These are phyloP conservation scores for Arion vulgaris DNA, from an alignment of 1,140 invertebrate genomes.

Conservation along the genomic window DNA sequence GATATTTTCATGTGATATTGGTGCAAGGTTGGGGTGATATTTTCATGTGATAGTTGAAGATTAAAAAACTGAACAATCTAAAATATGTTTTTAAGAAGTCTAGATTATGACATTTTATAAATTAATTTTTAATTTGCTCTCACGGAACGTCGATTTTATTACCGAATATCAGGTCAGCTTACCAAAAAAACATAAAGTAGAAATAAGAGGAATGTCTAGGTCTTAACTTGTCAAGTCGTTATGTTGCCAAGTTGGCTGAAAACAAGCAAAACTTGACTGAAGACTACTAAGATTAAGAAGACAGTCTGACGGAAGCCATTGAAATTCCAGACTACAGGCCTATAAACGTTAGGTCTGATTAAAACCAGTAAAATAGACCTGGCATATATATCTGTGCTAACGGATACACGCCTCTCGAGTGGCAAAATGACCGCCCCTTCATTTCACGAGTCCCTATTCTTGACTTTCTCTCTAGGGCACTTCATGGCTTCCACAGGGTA, in stretches of 20 bases:
- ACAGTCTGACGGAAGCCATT: neutral
- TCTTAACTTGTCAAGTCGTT: too few species aligned
- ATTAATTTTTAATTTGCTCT: too few species aligned
- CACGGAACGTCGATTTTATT: too few species aligned
- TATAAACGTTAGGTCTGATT: neutral
- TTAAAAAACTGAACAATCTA: too few species aligned
- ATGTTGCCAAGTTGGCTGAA: neutral
- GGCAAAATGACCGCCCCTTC: neutral
- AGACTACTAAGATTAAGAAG: neutral
- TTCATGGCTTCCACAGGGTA: neutral
- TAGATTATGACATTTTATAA: too few species aligned
- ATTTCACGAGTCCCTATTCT: neutral
- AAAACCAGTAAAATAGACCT: neutral
- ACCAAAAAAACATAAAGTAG: too few species aligned
- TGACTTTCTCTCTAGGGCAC: neutral
- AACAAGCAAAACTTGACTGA: neutral
- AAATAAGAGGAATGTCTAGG: too few species aligned
- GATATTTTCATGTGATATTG: too few species aligned
- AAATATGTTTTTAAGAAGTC: too few species aligned
- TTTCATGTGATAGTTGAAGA: too few species aligned
- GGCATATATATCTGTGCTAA: neutral
- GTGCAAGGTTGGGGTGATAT: too few species aligned
- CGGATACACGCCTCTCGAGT: neutral
- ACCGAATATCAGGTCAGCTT: too few species aligned
- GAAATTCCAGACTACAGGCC: neutral